Evolutionary conservation across 2,113 vertebrate species (phyloP).

Genomic region (Psilopsiagon aymara): DNA sequence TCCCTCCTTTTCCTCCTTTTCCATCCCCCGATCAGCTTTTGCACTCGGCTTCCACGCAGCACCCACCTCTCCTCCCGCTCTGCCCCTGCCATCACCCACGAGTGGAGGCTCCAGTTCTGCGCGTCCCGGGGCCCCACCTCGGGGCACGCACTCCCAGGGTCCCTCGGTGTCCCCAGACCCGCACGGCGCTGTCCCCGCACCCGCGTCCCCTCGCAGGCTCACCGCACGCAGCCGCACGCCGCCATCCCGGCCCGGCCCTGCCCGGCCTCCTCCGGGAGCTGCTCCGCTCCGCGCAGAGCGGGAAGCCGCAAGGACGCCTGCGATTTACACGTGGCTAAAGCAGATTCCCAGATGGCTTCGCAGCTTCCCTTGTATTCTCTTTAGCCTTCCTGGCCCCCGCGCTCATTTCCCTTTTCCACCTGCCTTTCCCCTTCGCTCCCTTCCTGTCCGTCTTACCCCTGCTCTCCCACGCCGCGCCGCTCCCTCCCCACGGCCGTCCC

Average conservation of each 20-base stretch:
- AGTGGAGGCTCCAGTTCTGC: not conserved
- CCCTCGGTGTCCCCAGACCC: not conserved
- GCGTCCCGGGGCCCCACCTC: not conserved
- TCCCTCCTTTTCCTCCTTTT: not conserved
- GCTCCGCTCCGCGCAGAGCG: not conserved
- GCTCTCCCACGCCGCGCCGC: not conserved
- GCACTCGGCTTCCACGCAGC: fast-evolving
- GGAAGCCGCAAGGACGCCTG: not conserved
- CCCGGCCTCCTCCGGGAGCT: not conserved
- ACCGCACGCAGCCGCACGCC: not conserved
- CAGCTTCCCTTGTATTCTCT: conserved; percentile 62
- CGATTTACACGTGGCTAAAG: not conserved
- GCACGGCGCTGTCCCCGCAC: not conserved
- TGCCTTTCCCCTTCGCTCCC: conserved; percentile 37
- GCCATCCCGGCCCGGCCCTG: conserved; percentile 15
- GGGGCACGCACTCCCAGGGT: not conserved
- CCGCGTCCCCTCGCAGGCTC: not conserved
- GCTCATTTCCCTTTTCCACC: conserved; percentile 64
- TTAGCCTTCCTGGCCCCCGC: conserved; percentile 29
- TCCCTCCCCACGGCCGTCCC: not conserved
- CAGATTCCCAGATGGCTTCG: conserved; percentile 66
- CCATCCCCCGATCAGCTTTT: not conserved
- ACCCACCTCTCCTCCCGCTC: fast-evolving
- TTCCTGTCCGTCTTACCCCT: not conserved
- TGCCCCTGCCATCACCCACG: not conserved